These are phyloP conservation scores for Tricholauxania praeusta DNA, from an alignment of 2,888 invertebrate species.

Conservation along the genomic window DNA sequence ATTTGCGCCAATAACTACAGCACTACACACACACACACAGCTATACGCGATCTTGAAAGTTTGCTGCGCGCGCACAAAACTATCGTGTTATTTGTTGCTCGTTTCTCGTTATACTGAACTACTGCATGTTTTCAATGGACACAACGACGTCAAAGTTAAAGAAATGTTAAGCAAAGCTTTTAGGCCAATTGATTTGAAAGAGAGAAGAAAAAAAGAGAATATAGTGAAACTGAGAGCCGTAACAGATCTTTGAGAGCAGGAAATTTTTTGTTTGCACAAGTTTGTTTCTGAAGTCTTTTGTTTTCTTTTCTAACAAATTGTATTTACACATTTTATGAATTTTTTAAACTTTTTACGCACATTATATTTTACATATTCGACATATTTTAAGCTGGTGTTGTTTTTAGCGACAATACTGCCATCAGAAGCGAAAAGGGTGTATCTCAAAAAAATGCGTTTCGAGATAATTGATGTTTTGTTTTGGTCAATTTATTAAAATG, in stretches of 20 bases:
- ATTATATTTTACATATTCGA: too few species aligned
- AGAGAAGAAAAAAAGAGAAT: not conserved
- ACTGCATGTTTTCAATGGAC: not conserved
- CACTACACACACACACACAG: not conserved
- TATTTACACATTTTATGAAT: too few species aligned
- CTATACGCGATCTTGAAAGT: too few species aligned
- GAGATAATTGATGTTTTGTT: too few species aligned
- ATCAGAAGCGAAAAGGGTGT: too few species aligned
- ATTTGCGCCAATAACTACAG: conserved; percentile 21
- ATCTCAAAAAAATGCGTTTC: too few species aligned
- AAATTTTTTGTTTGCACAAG: not conserved
- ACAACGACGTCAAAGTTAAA: not conserved
- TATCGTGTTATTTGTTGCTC: conserved; percentile 3
- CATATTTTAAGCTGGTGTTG: too few species aligned
- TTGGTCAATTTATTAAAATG: too few species aligned
- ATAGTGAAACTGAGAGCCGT: not conserved
- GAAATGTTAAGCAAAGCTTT: not conserved
- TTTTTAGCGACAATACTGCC: too few species aligned
- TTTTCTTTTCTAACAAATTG: not conserved
- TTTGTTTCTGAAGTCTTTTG: conserved; percentile 32
- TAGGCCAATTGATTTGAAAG: not conserved
- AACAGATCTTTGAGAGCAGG: too few species aligned
- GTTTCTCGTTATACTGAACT: conserved; percentile 12
- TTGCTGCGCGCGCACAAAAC: not conserved
- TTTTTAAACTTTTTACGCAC: too few species aligned